A percentile compares a stretch with the other conserved stretches of the same genome.
Conservation (phyloP, 1,140 invertebrate species). For the Cephus cinctus region DNA sequence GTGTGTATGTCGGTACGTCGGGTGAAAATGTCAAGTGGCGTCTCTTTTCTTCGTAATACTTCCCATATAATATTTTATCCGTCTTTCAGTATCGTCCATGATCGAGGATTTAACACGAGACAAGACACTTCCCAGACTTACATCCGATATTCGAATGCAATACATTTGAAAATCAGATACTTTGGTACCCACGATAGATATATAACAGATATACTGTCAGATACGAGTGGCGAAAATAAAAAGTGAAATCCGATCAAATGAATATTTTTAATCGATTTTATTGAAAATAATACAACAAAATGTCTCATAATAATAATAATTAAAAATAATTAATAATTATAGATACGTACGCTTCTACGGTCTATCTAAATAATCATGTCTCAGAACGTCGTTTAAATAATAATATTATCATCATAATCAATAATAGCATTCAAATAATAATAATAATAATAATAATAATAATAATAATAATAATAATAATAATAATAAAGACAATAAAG, state of each 20-base stretch:
- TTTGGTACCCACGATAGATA: too few species aligned
- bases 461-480: slow-evolving; percentile 50
- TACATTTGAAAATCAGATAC: too few species aligned
- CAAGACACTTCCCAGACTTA: too few species aligned
- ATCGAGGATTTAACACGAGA: too few species aligned
- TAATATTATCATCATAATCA: slow-evolving; percentile 46
- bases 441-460: slow-evolving; percentile 46
- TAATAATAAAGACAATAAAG: slow-evolving; percentile 41
- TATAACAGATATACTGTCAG: too few species aligned
- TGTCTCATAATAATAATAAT: slow-evolving; percentile 51
- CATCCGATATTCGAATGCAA: too few species aligned
- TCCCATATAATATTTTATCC: too few species aligned
- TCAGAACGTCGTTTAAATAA: slow-evolving; percentile 55
- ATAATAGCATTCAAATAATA: slow-evolving; percentile 36
- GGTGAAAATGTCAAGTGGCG: too few species aligned
- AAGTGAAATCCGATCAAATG: slow-evolving; percentile 21
- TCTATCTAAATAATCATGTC: slow-evolving; percentile 54
- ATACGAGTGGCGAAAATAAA: too few species aligned
- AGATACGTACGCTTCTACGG: slow-evolving; percentile 52
- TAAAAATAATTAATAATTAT: slow-evolving; percentile 56
- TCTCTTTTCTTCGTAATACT: too few species aligned
- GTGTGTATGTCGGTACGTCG: too few species aligned
- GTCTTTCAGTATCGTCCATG: too few species aligned
- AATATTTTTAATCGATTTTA: slow-evolving; percentile 57
- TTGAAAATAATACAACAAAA: slow-evolving; percentile 60